Percentiles rank a stretch among this genome's conserved stretches.
Conservation (phyloP, 2,113 vertebrate species). For the Mobula hypostoma region DNA sequence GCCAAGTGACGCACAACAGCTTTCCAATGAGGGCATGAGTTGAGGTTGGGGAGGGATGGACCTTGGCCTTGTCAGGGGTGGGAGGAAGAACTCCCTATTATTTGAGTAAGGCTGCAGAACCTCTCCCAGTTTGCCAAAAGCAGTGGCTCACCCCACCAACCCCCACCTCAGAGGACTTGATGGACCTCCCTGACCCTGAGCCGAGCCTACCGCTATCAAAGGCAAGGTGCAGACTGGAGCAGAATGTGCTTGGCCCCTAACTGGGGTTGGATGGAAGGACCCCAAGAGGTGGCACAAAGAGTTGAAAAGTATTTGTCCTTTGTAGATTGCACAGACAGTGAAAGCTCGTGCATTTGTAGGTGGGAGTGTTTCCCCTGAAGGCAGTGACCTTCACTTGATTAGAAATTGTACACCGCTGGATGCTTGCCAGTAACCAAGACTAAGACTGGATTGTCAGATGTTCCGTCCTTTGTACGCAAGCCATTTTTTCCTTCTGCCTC, state of each 20-base stretch:
- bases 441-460: background rate
- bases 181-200: background rate
- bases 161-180: background rate
- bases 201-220: too few species aligned
- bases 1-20: background rate
- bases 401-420: constrained; percentile 21
- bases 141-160: too few species aligned
- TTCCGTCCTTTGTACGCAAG: constrained; percentile 11
- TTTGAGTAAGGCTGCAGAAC: background rate
- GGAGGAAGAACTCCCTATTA: background rate
- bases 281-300: background rate
- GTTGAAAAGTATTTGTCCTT: background rate
- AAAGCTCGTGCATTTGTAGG: background rate
- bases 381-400: constrained; percentile 17
- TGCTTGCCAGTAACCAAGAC: background rate
- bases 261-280: background rate
- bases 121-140: background rate
- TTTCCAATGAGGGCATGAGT: background rate
- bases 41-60: background rate
- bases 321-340: background rate
- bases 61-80: background rate
- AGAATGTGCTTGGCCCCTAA: background rate
- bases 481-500: background rate
- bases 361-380: background rate
- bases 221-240: background rate